Percentiles rank a stretch among this genome's conserved stretches.
phyloP scores from a whole-genome alignment of 2,888 invertebrate genomes.

The Neoaliturus tenellus region DNA sequence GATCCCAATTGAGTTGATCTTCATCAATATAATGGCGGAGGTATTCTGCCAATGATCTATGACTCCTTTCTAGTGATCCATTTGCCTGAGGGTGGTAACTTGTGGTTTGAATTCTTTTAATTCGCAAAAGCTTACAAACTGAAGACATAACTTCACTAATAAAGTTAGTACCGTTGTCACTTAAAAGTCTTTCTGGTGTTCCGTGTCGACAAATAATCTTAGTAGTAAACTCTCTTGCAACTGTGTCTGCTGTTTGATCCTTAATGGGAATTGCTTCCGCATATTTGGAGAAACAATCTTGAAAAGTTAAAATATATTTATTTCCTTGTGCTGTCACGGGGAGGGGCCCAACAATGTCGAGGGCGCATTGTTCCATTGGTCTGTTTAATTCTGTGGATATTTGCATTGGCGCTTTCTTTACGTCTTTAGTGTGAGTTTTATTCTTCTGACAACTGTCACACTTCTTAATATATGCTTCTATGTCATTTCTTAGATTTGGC shows the following conservation, averaged over 20 bases:
- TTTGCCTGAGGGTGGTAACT: not conserved
- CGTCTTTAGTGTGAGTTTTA: not conserved
- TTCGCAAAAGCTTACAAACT: conserved; percentile 14
- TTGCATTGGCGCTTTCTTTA: not conserved
- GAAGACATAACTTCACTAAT: not conserved
- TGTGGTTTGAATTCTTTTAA: conserved; percentile 5
- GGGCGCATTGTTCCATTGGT: not conserved
- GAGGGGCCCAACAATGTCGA: not conserved
- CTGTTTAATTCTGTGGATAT: not conserved
- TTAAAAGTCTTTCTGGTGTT: not conserved
- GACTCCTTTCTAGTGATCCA: not conserved
- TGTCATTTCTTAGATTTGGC: not conserved
- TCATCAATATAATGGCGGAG: not conserved
- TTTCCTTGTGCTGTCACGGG: not conserved
- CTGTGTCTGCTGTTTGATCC: not conserved
- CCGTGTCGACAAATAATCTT: conserved; percentile 15
- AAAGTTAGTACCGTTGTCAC: not conserved
- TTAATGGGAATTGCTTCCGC: not conserved
- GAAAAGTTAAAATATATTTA: not conserved
- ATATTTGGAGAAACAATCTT: not conserved
- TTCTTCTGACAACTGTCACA: not conserved
- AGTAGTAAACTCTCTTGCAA: not conserved
- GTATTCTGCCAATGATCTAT: not conserved
- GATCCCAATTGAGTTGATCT: not conserved
- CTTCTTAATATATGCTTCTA: not conserved